Conservation (phyloP, 1,140 invertebrate genomes). For the Zaprionus kolodkinae region DNA sequence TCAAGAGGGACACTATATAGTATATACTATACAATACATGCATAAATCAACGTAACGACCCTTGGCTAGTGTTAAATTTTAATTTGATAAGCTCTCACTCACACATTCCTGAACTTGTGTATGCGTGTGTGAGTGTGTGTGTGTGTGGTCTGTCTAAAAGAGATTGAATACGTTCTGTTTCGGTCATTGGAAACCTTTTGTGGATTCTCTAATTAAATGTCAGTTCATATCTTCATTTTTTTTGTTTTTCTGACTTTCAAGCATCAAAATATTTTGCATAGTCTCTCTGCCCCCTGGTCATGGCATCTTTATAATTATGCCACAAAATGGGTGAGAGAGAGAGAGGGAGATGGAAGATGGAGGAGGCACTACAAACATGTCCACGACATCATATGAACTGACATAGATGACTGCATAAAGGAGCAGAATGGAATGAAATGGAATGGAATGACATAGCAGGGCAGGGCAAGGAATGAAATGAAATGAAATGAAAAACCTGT, state of each 20-base stretch:
- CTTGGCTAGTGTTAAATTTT: constrained; percentile 49
- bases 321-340: background rate
- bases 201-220: constrained; percentile 53
- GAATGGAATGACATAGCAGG: background rate
- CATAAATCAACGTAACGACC: constrained; percentile 36
- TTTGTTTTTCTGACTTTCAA: constrained; percentile 30
- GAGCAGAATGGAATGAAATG: constrained; percentile 14
- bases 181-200: constrained; percentile 23
- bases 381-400: constrained; percentile 39
- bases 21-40: background rate
- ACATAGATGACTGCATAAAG: constrained; percentile 43
- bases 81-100: constrained; percentile 39
- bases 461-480: constrained; percentile 1
- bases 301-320: constrained; percentile 34
- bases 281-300: constrained; percentile 28
- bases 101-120: constrained; percentile 2
- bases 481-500: constrained; percentile 43
- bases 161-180: constrained; percentile 28
- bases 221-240: constrained; percentile 21
- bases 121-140: background rate
- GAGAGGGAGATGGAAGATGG: background rate
- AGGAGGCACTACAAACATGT: constrained; percentile 14
- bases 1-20: constrained; percentile 4
- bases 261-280: constrained; percentile 45
- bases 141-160: constrained; percentile 20